Evolutionary conservation across 2,797 vertebrate species (phyloP), one percentile per base, ranked within the genome.

Genomic region (Anomalospiza imberbis): DNA sequence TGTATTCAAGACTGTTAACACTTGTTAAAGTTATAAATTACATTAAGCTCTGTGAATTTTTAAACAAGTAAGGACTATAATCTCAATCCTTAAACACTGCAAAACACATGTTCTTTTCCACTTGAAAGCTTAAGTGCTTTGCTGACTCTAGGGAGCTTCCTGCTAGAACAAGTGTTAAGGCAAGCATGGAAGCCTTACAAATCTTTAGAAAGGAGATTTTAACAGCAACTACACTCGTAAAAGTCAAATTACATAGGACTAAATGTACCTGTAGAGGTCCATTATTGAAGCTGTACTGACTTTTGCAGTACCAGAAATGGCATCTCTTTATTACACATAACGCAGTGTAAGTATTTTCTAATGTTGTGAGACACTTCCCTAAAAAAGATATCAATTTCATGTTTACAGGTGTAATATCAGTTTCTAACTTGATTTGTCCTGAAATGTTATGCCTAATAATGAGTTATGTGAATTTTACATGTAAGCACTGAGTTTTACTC

Each of bases 21-120:
- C 34, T 85, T 89, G 84, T 44, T 77, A 32, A 81, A 74, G 62
- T 81, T 89, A 92, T 78, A 94, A 91, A 89, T 92, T 65, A 93
- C 51, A 89, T 85, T 83, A 93, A 96, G 58, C 40, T 24, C 72
- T 91, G 91, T 92, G 79, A 91, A 94, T 93, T 94, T 95, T 94
- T 89, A 92, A 94, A 94, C 87, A 75, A 84, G 51, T 62, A 81
- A 94, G 53, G 55, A 89, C 91, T 65, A 89, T 85, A 92, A 93
- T 89, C 74, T 87, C 61, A 71, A 17, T 86, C 71, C 71, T 95
- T 95, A 95, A 94, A 83, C 50, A 82, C 57, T 77, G 65, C 67
- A 93, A 87, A 95, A 95, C 85, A 92, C 84, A 40, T 82, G 81
- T 85, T 95, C 92, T 95, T 92, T 93, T 94, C 93, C 87, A 89